phyloP scores from a whole-genome alignment of 2,888 invertebrate genomes.

The Eilema caniola region DNA sequence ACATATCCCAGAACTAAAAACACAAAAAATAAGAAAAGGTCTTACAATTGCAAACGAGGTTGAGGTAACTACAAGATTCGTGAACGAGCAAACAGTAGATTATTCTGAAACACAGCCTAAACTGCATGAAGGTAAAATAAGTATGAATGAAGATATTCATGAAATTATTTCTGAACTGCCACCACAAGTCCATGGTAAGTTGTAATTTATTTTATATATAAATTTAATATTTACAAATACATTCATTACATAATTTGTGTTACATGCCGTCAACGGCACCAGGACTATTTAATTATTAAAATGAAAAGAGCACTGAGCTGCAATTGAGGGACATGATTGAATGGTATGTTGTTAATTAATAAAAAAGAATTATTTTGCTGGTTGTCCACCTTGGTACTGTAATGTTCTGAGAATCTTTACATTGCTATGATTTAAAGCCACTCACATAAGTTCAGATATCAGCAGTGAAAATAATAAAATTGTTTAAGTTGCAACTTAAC shows the following conservation, averaged over 20 bases:
- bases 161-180: conserved; percentile 70
- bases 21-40: conserved; percentile 65
- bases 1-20: conserved; percentile 59
- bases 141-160: conserved; percentile 53
- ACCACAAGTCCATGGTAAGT: conserved; percentile 69
- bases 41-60: conserved; percentile 70
- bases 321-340: neutral
- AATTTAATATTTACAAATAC: neutral
- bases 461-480: neutral
- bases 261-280: neutral
- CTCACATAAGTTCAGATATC: neutral
- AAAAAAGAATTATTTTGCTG: too few relatives aligned
- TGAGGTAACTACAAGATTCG: conserved; percentile 68
- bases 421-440: neutral
- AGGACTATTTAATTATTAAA: neutral
- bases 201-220: conserved; percentile 23
- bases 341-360: too few relatives aligned
- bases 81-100: conserved; percentile 69
- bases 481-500: neutral
- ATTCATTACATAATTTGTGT: too few relatives aligned
- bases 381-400: neutral
- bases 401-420: neutral
- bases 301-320: neutral
- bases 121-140: conserved; percentile 63
- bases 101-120: conserved; percentile 55